These are phyloP conservation scores for Catostylus mosaicus DNA, from an alignment of 30 jellyfish, hydroid and myxozoan genomes.

Conservation along the genomic window DNA sequence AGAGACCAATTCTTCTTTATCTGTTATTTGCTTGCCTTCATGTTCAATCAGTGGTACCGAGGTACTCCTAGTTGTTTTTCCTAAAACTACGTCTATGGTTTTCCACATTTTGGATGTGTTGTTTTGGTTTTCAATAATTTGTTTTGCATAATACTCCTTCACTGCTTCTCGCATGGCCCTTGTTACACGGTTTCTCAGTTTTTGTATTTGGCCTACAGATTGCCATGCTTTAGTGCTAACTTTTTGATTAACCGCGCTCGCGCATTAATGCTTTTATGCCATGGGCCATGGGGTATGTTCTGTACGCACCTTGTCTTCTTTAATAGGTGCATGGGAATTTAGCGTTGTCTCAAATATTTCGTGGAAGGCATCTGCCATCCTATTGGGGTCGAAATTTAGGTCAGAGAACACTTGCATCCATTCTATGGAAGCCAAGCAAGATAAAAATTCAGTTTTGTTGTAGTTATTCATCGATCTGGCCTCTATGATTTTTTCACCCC, in stretches of 20 bases:
- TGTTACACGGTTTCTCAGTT: conserved; percentile 28
- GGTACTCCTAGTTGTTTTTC: conserved; percentile 27
- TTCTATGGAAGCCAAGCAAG: conserved; percentile 40
- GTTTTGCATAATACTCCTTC: conserved; percentile 22
- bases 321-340: conserved; percentile 52
- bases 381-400: conserved; percentile 38
- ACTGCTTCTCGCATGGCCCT: conserved; percentile 40
- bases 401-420: conserved; percentile 26
- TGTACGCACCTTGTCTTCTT: conserved; percentile 47
- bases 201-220: conserved; percentile 14
- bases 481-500: background rate
- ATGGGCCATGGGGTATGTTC: conserved; percentile 46
- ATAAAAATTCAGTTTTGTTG: conserved; percentile 32
- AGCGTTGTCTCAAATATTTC: conserved; percentile 49
- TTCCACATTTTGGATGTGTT: conserved; percentile 51
- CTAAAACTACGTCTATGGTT: conserved; percentile 9
- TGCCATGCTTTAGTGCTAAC: conserved; percentile 17
- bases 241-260: conserved; percentile 17
- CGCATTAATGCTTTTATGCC: conserved; percentile 42
- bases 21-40: conserved; percentile 38
- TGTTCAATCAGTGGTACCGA: conserved; percentile 29
- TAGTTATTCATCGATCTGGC: conserved; percentile 21
- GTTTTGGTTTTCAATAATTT: conserved; percentile 22
- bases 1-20: conserved; percentile 42
- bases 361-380: conserved; percentile 58